Evolutionary conservation across 2,113 vertebrate species (phyloP).

Genomic region (Macroglossus sobrinus): DNA sequence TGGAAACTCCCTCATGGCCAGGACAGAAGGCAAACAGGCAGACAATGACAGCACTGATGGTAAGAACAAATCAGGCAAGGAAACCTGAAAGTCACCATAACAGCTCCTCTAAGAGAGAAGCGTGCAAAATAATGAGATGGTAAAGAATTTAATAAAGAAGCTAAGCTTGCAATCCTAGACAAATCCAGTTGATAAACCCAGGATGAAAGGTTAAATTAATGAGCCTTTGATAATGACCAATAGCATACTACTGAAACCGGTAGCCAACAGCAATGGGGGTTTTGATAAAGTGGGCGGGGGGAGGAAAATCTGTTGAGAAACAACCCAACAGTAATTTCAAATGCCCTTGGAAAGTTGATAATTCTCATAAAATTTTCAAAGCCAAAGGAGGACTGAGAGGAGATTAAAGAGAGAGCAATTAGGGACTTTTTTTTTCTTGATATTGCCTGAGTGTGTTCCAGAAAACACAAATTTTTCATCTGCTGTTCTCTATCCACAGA

Average conservation of each 20-base stretch:
- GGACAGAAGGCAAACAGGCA: neutral
- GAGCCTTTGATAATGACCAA: neutral
- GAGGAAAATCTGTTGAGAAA: neutral
- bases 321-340: neutral
- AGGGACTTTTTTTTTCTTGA: neutral
- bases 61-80: neutral
- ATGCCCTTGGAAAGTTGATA: neutral
- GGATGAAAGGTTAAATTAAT: neutral
- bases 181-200: neutral
- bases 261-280: neutral
- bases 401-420: neutral
- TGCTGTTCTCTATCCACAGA: neutral
- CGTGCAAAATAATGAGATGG: neutral
- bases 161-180: neutral
- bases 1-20: neutral
- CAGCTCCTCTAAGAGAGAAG: neutral
- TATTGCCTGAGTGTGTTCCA: neutral
- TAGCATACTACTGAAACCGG: neutral
- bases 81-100: neutral
- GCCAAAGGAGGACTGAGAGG: neutral
- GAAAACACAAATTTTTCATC: neutral
- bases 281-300: neutral
- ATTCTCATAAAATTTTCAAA: neutral
- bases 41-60: fast-evolving
- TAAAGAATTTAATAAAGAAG: neutral